Evolutionary conservation across 2,797 vertebrate species (phyloP).

Genomic region (Esox lucius): DNA sequence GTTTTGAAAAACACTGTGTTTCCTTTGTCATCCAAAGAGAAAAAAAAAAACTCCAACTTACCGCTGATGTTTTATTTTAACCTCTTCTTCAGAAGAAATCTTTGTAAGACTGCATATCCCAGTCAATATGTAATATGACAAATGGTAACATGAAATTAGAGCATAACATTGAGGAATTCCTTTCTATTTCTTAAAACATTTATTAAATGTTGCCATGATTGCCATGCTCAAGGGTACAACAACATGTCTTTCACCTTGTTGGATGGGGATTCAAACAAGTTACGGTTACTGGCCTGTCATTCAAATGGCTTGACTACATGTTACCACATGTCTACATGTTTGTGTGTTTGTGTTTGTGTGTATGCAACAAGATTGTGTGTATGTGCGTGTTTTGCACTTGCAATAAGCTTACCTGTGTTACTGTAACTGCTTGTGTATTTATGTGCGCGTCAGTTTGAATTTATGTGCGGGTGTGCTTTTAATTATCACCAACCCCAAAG

Average conservation of each 20-base stretch:
- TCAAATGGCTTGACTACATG: too few relatives aligned
- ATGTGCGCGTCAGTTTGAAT: slow-evolving; percentile 1
- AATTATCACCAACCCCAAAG: slow-evolving; percentile 22
- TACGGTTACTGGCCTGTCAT: too few relatives aligned
- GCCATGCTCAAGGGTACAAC: too few relatives aligned
- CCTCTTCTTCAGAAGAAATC: neutral
- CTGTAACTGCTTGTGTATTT: neutral
- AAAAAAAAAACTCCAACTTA: neutral
- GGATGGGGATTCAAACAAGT: too few relatives aligned
- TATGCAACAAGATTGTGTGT: neutral
- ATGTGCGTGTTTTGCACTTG: slow-evolving; percentile 1
- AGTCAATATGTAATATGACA: slow-evolving; percentile 58
- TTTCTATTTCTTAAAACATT: slow-evolving; percentile 50
- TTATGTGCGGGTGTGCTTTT: slow-evolving; percentile 8
- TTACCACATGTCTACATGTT: too few relatives aligned
- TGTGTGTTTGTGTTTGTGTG: neutral
- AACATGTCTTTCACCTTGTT: too few relatives aligned
- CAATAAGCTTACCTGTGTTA: slow-evolving; percentile 15
- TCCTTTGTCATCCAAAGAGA: neutral
- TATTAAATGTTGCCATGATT: too few relatives aligned
- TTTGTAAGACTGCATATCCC: slow-evolving; percentile 44
- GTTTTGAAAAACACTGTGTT: neutral
- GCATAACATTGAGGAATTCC: slow-evolving; percentile 60
- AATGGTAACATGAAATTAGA: slow-evolving; percentile 48
- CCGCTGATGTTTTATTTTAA: neutral